Percentiles rank a stretch among this genome's conserved stretches.
Evolutionary conservation across 2,113 vertebrate genomes (phyloP).

Genomic region (Puffinus mauretanicus): DNA sequence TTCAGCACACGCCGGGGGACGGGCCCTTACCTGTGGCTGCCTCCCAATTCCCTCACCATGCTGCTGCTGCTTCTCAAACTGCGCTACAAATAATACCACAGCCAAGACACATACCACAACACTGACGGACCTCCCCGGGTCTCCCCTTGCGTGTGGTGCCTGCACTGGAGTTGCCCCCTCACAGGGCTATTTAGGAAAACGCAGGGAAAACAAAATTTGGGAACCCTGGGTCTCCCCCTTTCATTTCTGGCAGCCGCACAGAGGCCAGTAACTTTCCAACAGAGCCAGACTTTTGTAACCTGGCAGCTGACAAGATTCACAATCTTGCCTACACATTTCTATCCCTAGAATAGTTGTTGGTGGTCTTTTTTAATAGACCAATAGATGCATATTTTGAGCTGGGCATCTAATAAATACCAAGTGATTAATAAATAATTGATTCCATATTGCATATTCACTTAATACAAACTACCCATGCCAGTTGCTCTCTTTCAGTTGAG

Average conservation of each 20-base stretch:
- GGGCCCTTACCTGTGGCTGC: background rate
- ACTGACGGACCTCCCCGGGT: rapidly evolving
- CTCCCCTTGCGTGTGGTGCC: background rate
- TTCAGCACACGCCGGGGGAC: rapidly evolving
- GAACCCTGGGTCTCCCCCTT: background rate
- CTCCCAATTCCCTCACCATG: too few species aligned
- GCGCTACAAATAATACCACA: background rate
- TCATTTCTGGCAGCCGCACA: background rate
- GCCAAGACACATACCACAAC: background rate
- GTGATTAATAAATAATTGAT: background rate
- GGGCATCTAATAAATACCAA: background rate
- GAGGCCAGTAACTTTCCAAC: background rate
- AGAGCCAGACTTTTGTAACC: background rate
- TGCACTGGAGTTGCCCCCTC: background rate
- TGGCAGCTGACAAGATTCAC: background rate
- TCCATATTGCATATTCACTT: background rate
- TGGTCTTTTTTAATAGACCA: background rate
- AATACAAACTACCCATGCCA: background rate
- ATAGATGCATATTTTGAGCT: background rate
- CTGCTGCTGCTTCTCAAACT: background rate
- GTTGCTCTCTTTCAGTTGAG: background rate
- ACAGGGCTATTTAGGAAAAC: background rate
- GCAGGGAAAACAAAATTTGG: background rate
- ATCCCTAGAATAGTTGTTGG: background rate
- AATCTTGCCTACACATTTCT: background rate